Percentiles rank a stretch among this genome's conserved stretches.
Evolutionary conservation across 2,113 vertebrate species (phyloP).

Genomic region (Hymenochirus boettgeri): DNA sequence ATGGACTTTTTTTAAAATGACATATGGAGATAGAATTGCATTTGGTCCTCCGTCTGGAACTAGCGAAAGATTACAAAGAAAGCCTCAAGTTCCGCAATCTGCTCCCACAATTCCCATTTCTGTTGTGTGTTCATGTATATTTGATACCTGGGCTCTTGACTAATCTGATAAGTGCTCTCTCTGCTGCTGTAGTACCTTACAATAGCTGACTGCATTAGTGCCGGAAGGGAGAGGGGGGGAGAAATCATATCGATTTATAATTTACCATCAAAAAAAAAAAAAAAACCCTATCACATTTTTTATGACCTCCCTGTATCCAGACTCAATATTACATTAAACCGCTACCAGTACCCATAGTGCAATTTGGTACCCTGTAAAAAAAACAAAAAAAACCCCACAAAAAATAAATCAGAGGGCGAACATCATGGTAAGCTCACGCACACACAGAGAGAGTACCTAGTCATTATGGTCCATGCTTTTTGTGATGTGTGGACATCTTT

Average conservation of each 20-base stretch:
- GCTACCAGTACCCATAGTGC: constrained; percentile 55
- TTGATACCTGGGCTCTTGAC: constrained; percentile 80
- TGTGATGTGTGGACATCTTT: neutral
- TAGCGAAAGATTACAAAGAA: constrained; percentile 51
- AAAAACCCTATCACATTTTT: constrained; percentile 91
- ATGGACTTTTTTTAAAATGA: constrained; percentile 28
- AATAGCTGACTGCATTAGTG: constrained; percentile 81
- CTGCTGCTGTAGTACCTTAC: constrained; percentile 81
- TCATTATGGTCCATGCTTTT: neutral
- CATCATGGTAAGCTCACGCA: neutral
- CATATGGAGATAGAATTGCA: constrained; percentile 36
- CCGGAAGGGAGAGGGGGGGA: constrained; percentile 90
- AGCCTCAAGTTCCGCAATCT: constrained; percentile 43
- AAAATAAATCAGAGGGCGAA: constrained; percentile 11
- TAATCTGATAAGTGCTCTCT: constrained; percentile 92
- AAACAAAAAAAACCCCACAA: no score
- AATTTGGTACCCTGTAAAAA: constrained; percentile 34
- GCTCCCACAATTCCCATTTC: constrained; percentile 17
- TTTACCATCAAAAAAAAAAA: constrained; percentile 97
- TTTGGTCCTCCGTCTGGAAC: constrained; percentile 48
- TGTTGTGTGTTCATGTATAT: constrained; percentile 81
- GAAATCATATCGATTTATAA: constrained; percentile 99
- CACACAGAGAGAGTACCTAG: neutral
- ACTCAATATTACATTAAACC: constrained; percentile 98
- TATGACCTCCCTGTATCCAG: constrained; percentile 95